A percentile compares a stretch with the other conserved stretches of the same genome.
phyloP scores from a whole-genome alignment of 2,797 vertebrate genomes.

The Bradypus variegatus region DNA sequence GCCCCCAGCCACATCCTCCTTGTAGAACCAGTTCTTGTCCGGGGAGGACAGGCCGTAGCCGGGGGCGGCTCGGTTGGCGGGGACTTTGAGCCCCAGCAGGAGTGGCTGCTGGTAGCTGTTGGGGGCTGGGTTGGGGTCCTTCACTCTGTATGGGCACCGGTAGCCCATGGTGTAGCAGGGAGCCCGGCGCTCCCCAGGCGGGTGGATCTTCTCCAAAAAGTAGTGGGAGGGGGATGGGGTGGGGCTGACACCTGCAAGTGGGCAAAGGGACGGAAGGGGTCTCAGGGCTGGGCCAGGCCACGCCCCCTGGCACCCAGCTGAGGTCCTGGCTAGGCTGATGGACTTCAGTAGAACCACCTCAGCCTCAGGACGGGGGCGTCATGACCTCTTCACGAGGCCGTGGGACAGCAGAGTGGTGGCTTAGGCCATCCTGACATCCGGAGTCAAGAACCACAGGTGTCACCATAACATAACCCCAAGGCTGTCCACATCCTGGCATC shows the following conservation, averaged over 20 bases:
- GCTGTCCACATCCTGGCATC: neutral
- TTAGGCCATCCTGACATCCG: neutral
- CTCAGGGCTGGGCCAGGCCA: neutral
- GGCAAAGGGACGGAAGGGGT: neutral
- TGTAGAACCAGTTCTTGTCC: constrained; percentile 49
- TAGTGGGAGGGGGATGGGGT: constrained; percentile 54
- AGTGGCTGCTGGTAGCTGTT: constrained; percentile 54
- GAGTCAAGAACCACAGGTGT: neutral
- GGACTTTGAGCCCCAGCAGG: constrained; percentile 33
- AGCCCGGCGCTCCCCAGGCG: constrained; percentile 46
- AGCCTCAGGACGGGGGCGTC: neutral
- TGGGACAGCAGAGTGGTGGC: neutral
- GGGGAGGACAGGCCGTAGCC: constrained; percentile 40
- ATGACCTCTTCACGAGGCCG: neutral
- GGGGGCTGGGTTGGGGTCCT: constrained; percentile 55
- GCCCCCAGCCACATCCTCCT: constrained; percentile 34
- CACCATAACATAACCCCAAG: neutral
- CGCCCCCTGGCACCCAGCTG: neutral
- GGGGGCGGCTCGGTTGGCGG: constrained; percentile 34
- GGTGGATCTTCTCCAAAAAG: constrained; percentile 46
- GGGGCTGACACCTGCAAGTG: constrained; percentile 38
- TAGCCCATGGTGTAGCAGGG: constrained; percentile 55
- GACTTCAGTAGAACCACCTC: neutral
- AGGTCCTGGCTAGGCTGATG: neutral
- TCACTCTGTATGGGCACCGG: constrained; percentile 51